Evolutionary conservation across 2,113 vertebrate species (phyloP).

Genomic region (Hyaena hyaena): DNA sequence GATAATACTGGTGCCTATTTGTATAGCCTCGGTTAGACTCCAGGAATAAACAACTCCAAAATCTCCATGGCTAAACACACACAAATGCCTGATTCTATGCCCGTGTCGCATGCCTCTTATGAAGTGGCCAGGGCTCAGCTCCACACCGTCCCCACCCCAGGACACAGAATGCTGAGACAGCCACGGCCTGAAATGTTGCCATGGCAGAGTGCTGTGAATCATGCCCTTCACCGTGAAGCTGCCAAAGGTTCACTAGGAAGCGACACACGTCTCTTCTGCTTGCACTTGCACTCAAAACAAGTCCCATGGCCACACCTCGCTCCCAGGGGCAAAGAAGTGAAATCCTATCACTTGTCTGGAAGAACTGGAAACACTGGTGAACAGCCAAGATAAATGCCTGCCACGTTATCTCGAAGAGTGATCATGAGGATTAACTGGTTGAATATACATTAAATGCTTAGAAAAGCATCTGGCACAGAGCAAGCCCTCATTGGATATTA

Average conservation of each 20-base stretch:
- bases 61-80: not conserved
- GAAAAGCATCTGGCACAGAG: not conserved
- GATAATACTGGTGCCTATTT: not conserved
- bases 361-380: not conserved
- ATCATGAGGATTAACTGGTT: not conserved
- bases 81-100: not conserved
- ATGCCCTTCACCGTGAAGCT: not conserved
- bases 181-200: not conserved
- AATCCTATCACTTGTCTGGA: not conserved
- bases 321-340: not conserved
- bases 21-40: not conserved
- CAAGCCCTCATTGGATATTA: too few relatives aligned
- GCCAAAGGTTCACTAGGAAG: not conserved
- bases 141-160: not conserved
- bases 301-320: not conserved
- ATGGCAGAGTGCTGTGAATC: not conserved
- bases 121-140: not conserved
- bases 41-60: not conserved
- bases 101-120: not conserved
- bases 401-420: not conserved
- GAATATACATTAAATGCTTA: not conserved
- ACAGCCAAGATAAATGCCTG: not conserved
- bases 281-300: not conserved
- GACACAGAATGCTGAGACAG: not conserved
- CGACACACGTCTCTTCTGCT: not conserved